Evolutionary conservation across 2,113 vertebrate species (phyloP), one percentile per base, ranked within the genome.

Genomic region (Scartelaos histophorus): DNA sequence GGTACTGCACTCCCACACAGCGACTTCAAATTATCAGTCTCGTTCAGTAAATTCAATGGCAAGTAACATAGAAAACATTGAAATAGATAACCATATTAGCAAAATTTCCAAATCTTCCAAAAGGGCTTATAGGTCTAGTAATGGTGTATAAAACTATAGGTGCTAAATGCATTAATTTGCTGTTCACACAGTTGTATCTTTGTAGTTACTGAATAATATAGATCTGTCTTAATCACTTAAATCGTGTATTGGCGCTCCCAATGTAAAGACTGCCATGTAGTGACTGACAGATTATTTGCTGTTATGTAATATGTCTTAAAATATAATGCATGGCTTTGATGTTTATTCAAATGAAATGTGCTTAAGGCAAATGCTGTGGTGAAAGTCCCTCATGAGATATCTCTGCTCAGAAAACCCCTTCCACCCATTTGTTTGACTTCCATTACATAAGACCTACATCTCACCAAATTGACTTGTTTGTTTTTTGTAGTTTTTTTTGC

Each of bases 391-490:
- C 74, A 45, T 38, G 60, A 53, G 49, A n/a, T 58, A 53, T 46
- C 61, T 11, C 67, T 46, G 67, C 51, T 66, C 19, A 21, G 46
- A 73, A 69, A 69, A 76, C 62, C 75, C 69, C 72, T n/a, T 24
- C 56, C 57, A 12, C 70, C 49, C 53, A 43, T 75, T 71, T 79
- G 66, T 78, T 78, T 80, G 67, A 76, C 79, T 74, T 7, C 0
- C 53, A 68, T 90, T 90, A 87, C 70, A 81, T 91, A 92, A 91
- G 61, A 74, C 21, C 60, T 69, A n/a, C n/a, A n/a, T 64, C 75
- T 74, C 62, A 79, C 68, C 82, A 66, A 78, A 69, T 34, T 61
- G 24, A 76, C 75, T 54, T 43, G 22, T 76, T 67, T 74, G 38
- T 79, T 75, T 83, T 75, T 65, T 53, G 49, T 67, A 72, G 34